Percentiles rank a stretch among this genome's conserved stretches.
Conservation (phyloP, 2,113 vertebrate species). For the Chloropsis hardwickii region DNA sequence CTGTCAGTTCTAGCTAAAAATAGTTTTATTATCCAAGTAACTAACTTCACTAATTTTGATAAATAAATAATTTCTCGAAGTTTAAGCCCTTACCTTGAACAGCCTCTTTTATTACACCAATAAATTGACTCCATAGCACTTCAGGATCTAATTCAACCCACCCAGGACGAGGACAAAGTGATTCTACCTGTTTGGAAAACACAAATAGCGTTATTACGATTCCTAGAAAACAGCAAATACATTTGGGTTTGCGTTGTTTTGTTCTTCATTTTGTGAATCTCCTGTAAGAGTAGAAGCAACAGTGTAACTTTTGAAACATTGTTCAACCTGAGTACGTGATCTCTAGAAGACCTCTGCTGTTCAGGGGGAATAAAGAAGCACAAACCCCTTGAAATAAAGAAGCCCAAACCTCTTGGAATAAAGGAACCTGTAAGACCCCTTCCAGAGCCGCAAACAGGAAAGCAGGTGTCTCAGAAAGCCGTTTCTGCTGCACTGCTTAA, state of each 20-base stretch:
- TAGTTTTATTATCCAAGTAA: not conserved
- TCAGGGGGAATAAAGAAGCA: not conserved
- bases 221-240: not conserved
- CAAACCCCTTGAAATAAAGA: not conserved
- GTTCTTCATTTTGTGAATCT: not conserved
- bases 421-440: not conserved
- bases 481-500: not conserved
- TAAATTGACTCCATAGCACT: slow-evolving; percentile 85
- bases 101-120: slow-evolving; percentile 84
- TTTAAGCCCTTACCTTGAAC: slow-evolving; percentile 81
- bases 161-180: slow-evolving; percentile 80
- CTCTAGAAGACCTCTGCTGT: not conserved
- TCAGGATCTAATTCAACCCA: slow-evolving; percentile 92
- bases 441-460: not conserved
- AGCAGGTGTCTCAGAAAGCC: not conserved
- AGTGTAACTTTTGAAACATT: fast-evolving
- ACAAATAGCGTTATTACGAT: not conserved
- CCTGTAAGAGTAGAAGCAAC: not conserved
- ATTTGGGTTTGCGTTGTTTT: not conserved
- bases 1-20: not conserved
- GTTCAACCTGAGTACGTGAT: fast-evolving
- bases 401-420: not conserved
- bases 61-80: not conserved
- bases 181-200: slow-evolving; percentile 74
- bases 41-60: not conserved